Conservation (phyloP, 2,113 vertebrate genomes). For the Eolophus roseicapilla region DNA sequence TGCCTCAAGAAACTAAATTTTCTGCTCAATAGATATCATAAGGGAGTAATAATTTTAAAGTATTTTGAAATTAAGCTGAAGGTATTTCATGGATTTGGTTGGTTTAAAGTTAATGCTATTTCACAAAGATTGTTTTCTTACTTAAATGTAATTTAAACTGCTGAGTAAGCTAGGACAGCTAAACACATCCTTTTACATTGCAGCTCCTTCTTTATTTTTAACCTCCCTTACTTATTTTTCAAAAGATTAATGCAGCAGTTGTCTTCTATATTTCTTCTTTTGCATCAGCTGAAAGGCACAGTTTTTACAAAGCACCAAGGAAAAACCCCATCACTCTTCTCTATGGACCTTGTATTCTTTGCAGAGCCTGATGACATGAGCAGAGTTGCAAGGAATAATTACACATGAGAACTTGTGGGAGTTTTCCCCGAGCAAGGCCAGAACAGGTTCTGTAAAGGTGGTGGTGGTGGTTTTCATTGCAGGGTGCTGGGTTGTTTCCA, state of each 20-base stretch:
- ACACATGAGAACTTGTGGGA: neutral
- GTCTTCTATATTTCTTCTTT: neutral
- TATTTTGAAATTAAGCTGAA: neutral
- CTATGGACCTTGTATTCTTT: neutral
- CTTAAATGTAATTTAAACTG: neutral
- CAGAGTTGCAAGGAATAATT: neutral
- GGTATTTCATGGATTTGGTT: neutral
- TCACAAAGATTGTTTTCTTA: neutral
- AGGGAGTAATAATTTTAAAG: neutral
- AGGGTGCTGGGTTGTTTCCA: neutral
- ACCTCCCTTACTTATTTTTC: neutral
- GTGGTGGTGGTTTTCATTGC: neutral
- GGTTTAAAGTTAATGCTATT: slow-evolving; percentile 15
- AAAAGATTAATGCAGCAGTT: neutral
- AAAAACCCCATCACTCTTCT: neutral
- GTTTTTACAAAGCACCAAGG: neutral
- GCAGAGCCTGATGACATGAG: fast-evolving
- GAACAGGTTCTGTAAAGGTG: neutral
- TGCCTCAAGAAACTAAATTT: neutral
- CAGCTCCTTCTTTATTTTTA: neutral
- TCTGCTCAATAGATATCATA: neutral
- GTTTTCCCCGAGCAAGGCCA: neutral
- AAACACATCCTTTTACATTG: neutral
- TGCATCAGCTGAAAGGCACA: neutral
- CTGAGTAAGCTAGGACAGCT: neutral